A percentile compares a stretch with the other conserved stretches of the same genome.
Conservation (phyloP, 2,113 vertebrate genomes). For the Mixornis gularis region DNA sequence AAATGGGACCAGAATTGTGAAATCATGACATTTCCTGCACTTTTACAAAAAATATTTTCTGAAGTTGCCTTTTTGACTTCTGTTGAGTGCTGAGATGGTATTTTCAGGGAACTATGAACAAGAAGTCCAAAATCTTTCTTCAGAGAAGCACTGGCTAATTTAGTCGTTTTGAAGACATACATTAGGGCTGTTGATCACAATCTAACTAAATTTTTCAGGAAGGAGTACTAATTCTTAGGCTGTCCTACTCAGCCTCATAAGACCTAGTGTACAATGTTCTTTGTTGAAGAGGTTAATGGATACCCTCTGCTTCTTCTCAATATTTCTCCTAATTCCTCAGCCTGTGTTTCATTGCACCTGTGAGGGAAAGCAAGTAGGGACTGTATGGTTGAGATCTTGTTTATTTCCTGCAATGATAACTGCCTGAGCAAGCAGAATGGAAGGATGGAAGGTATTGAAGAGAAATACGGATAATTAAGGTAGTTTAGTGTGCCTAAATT, state of each 20-base stretch:
- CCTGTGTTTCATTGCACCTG: background rate
- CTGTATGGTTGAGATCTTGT: background rate
- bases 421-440: background rate
- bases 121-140: background rate
- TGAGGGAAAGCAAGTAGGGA: background rate
- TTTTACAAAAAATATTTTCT: background rate
- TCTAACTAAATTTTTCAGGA: background rate
- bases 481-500: background rate
- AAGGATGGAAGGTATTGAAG: background rate
- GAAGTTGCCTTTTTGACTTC: background rate
- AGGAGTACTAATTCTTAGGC: background rate
- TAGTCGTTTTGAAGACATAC: background rate
- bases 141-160: background rate
- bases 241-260: background rate
- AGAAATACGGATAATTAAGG: constrained; percentile 10
- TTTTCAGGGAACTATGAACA: background rate
- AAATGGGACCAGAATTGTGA: background rate
- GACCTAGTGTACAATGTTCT: background rate
- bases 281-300: background rate
- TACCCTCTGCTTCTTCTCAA: background rate
- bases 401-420: background rate
- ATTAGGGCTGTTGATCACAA: background rate
- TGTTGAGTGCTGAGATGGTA: background rate
- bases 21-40: background rate
- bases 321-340: background rate